A percentile compares a stretch with the other conserved stretches of the same genome.
These are phyloP conservation scores for Leptoteleia sp. DNA, from an alignment of 1,140 invertebrate genomes.

Conservation along the genomic window DNA sequence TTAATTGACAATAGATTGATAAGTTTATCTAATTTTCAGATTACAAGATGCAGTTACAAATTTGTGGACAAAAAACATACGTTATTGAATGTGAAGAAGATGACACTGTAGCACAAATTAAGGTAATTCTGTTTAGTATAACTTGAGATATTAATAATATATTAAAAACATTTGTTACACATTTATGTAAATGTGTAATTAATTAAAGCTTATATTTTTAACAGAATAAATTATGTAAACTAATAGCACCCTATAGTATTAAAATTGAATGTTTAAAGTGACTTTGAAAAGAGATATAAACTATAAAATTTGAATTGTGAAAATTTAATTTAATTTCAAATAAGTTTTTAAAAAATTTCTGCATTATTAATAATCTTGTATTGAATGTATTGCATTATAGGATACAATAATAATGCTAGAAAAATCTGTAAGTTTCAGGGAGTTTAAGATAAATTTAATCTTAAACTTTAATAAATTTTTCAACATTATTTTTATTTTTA, in stretches of 20 bases:
- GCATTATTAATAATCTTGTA: slow-evolving; percentile 28
- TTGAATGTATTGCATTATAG: slow-evolving; percentile 6
- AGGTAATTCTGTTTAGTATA: no score
- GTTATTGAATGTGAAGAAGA: slow-evolving; percentile 83
- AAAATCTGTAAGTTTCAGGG: slow-evolving; percentile 32
- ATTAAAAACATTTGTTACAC: neutral
- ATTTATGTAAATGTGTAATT: slow-evolving; percentile 20
- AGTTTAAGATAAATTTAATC: slow-evolving; percentile 8
- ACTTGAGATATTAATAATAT: no score
- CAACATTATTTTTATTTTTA: no score
- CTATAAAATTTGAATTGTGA: no score
- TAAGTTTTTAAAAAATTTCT: neutral
- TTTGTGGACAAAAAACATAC: slow-evolving; percentile 84
- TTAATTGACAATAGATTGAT: no score
- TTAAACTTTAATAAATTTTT: slow-evolving; percentile 12
- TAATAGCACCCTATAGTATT: no score
- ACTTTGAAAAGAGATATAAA: no score
- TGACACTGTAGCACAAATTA: slow-evolving; percentile 84
- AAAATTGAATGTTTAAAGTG: no score
- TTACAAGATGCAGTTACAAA: slow-evolving; percentile 84
- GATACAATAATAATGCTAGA: slow-evolving; percentile 27
- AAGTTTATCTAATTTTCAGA: slow-evolving; percentile 29
- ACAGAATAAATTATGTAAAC: no score
- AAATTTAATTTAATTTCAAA: slow-evolving; percentile 71
- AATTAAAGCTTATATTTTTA: no score